Percentiles rank a stretch among this genome's conserved stretches.
Evolutionary conservation across 2,113 vertebrate genomes (phyloP).

Genomic region (Arizona elegans): DNA sequence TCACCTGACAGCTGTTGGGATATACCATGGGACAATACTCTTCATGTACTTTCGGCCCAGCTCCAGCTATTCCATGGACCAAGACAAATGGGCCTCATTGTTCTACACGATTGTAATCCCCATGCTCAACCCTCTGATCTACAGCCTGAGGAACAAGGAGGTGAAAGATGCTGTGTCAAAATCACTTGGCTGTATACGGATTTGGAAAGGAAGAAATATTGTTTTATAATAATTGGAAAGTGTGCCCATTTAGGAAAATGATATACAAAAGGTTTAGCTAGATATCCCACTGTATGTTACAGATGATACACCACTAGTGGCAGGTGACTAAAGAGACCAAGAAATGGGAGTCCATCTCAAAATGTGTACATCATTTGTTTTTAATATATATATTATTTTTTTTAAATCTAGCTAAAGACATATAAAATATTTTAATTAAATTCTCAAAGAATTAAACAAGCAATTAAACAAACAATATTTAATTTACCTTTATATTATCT

Average conservation of each 20-base stretch:
- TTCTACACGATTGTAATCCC: slow-evolving; percentile 51
- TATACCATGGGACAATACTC: slow-evolving; percentile 48
- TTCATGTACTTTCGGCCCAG: slow-evolving; percentile 33
- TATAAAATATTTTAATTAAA: background rate
- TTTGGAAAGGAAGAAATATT: background rate
- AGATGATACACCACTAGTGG: background rate
- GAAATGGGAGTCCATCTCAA: background rate
- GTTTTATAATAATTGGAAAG: background rate
- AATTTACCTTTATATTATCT: background rate
- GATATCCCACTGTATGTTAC: background rate
- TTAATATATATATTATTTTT: background rate
- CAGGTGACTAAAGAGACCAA: background rate
- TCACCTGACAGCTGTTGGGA: slow-evolving; percentile 33
- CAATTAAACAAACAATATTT: background rate
- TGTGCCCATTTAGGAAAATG: background rate
- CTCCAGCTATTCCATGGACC: background rate
- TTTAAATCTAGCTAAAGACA: background rate
- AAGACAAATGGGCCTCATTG: background rate
- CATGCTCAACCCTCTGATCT: slow-evolving; percentile 45
- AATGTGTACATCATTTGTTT: background rate
- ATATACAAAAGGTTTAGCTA: background rate
- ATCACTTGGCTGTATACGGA: background rate
- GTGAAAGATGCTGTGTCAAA: slow-evolving; percentile 40
- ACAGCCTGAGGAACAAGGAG: slow-evolving; percentile 31
- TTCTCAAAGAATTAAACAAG: background rate